These are phyloP conservation scores for Zeus faber DNA, from an alignment of 2,113 vertebrate species.

Conservation along the genomic window DNA sequence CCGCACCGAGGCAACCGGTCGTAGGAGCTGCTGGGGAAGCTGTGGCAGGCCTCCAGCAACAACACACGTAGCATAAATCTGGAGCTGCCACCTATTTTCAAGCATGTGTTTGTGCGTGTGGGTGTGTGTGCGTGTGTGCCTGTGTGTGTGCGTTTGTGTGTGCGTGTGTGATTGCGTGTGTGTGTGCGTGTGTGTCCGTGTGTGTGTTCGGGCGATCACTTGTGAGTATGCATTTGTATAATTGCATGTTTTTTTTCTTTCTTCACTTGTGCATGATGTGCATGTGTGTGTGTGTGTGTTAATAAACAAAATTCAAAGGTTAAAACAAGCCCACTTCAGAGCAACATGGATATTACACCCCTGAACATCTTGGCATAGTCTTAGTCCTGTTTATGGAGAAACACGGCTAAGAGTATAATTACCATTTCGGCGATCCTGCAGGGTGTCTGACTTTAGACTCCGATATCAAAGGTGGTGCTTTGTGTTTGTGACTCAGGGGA, in stretches of 20 bases:
- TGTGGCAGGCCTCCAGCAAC: slow-evolving; percentile 75
- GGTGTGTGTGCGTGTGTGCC: slow-evolving; percentile 12
- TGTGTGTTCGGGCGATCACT: no score
- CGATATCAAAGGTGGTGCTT: slow-evolving; percentile 67
- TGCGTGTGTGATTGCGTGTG: slow-evolving; percentile 21
- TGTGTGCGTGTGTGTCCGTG: slow-evolving; percentile 37
- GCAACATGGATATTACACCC: slow-evolving; percentile 76
- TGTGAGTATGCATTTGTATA: background rate
- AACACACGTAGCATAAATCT: slow-evolving; percentile 75
- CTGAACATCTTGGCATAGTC: slow-evolving; percentile 63
- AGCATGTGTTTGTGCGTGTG: no score
- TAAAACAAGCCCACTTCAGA: slow-evolving; percentile 71
- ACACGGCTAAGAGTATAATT: slow-evolving; percentile 74
- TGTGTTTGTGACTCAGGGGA: slow-evolving; percentile 53
- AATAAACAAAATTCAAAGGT: slow-evolving; percentile 77
- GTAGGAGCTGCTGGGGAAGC: slow-evolving; percentile 72
- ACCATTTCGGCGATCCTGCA: slow-evolving; percentile 64
- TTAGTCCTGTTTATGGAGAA: slow-evolving; percentile 71
- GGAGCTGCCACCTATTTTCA: slow-evolving; percentile 71
- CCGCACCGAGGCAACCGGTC: slow-evolving; percentile 73
- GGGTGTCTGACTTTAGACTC: slow-evolving; percentile 67
- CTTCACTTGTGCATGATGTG: slow-evolving; percentile 45
- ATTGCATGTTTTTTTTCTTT: no score
- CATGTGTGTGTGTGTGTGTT: slow-evolving; percentile 2
- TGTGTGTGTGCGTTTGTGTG: slow-evolving; percentile 8